phyloP scores from a whole-genome alignment of 2,797 vertebrate species.

The Toxotes lorentzi region DNA sequence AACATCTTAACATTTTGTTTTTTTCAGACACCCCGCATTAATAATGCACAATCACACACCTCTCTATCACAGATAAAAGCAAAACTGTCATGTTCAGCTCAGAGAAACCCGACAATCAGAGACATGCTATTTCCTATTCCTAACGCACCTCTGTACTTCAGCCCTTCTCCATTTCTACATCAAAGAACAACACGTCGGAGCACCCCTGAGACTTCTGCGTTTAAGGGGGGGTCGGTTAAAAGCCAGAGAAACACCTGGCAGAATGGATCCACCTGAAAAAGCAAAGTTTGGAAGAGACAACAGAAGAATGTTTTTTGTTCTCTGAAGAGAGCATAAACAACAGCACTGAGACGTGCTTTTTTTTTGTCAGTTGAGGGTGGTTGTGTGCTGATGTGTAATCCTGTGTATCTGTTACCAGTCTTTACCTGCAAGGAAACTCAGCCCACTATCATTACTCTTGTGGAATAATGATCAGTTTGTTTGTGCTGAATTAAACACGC shows the following conservation, averaged over 20 bases:
- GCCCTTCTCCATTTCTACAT: conserved; percentile 17
- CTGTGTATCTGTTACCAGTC: conserved; percentile 36
- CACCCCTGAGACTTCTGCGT: conserved; percentile 22
- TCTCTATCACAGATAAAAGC: conserved; percentile 46
- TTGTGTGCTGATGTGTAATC: neutral
- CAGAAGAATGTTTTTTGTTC: conserved; percentile 7
- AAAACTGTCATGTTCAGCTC: conserved; percentile 42
- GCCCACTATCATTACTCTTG: conserved; percentile 42
- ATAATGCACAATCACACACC: conserved; percentile 62
- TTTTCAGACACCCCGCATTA: conserved; percentile 44
- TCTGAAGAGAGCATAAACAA: conserved; percentile 31
- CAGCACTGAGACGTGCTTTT: neutral
- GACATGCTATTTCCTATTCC: conserved; percentile 30
- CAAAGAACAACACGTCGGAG: conserved; percentile 40
- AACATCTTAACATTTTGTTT: conserved; percentile 39
- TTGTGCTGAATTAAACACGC: neutral
- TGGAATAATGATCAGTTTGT: conserved; percentile 21
- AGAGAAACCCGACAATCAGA: conserved; percentile 48
- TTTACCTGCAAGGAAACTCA: conserved; percentile 49
- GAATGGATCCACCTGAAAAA: conserved; percentile 46
- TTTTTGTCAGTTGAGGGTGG: conserved; percentile 24
- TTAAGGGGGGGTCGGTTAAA: conserved; percentile 42
- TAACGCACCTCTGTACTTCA: conserved; percentile 35
- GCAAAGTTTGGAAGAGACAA: conserved; percentile 57
- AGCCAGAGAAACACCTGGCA: conserved; percentile 43